Conservation (phyloP, 2,797 vertebrate genomes). For the Echeneis naucrates region DNA sequence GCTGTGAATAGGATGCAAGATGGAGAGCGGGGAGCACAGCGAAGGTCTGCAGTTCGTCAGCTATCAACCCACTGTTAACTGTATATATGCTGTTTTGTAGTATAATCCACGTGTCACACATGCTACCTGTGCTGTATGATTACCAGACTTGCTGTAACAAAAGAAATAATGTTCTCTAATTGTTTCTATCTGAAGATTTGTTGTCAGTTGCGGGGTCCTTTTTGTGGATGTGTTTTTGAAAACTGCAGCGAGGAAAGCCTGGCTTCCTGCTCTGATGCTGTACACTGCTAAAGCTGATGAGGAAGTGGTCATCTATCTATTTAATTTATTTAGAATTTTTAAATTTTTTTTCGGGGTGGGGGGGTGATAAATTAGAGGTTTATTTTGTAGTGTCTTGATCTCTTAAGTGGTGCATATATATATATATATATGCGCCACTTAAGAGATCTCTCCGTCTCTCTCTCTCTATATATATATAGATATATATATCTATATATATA, state of each 20-base stretch:
- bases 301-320: constrained; percentile 28
- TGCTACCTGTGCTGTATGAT: constrained; percentile 48
- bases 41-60: constrained; percentile 37
- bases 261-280: constrained; percentile 47
- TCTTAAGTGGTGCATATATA: constrained; percentile 66
- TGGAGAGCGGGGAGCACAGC: constrained; percentile 18
- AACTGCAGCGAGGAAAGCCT: constrained; percentile 46
- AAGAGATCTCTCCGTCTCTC: too few relatives aligned
- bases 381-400: constrained; percentile 69
- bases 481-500: too few relatives aligned
- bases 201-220: constrained; percentile 62
- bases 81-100: constrained; percentile 69
- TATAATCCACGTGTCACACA: constrained; percentile 57
- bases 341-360: constrained; percentile 2
- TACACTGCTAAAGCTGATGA: constrained; percentile 16
- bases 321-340: too few relatives aligned
- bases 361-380: constrained; percentile 48
- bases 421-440: too few relatives aligned
- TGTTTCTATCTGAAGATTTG: constrained; percentile 64
- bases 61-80: constrained; percentile 47
- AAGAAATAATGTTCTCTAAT: constrained; percentile 57
- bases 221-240: constrained; percentile 58
- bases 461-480: too few relatives aligned
- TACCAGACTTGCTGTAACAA: constrained; percentile 41
- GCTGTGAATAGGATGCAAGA: constrained; percentile 56